These are phyloP conservation scores for Melanophora roralis DNA, from an alignment of 2,888 invertebrate genomes.

Conservation along the genomic window DNA sequence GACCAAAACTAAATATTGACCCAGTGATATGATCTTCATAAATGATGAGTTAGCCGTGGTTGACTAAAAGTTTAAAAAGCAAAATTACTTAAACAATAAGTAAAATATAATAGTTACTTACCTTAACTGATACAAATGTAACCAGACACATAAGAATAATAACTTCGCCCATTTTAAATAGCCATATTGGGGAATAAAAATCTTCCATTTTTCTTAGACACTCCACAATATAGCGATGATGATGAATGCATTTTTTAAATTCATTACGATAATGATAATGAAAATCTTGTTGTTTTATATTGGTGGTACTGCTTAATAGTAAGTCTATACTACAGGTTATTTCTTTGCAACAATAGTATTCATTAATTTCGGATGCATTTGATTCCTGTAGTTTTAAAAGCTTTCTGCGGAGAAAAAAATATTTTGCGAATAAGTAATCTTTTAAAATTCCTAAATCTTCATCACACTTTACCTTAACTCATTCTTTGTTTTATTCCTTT, in stretches of 20 bases:
- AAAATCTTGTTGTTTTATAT: slow-evolving; percentile 46
- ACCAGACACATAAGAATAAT: slow-evolving; percentile 73
- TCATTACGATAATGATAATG: slow-evolving; percentile 64
- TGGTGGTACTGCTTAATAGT: neutral
- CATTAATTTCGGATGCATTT: slow-evolving; percentile 65
- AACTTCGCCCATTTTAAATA: slow-evolving; percentile 72
- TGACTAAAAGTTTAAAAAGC: slow-evolving; percentile 33
- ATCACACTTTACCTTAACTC: slow-evolving; percentile 63
- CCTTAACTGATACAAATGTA: slow-evolving; percentile 73
- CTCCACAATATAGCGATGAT: slow-evolving; percentile 71
- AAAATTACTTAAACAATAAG: neutral
- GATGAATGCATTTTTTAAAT: slow-evolving; percentile 69
- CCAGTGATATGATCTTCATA: slow-evolving; percentile 68
- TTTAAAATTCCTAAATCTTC: neutral
- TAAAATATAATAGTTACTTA: slow-evolving; percentile 36
- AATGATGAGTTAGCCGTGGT: slow-evolving; percentile 68
- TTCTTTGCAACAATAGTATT: slow-evolving; percentile 68
- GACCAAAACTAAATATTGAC: slow-evolving; percentile 70
- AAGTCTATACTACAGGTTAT: slow-evolving; percentile 1
- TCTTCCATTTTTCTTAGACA: slow-evolving; percentile 70
- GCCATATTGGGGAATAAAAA: slow-evolving; percentile 73
- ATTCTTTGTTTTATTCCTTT: slow-evolving; percentile 58
- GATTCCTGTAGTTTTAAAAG: slow-evolving; percentile 64
- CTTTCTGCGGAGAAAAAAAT: slow-evolving; percentile 55
- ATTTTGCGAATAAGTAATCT: neutral